These are phyloP conservation scores for Cladorhizidae sp. DNA, from an alignment of 37 sponge, comb jelly and placozoan species.

Conservation along the genomic window DNA sequence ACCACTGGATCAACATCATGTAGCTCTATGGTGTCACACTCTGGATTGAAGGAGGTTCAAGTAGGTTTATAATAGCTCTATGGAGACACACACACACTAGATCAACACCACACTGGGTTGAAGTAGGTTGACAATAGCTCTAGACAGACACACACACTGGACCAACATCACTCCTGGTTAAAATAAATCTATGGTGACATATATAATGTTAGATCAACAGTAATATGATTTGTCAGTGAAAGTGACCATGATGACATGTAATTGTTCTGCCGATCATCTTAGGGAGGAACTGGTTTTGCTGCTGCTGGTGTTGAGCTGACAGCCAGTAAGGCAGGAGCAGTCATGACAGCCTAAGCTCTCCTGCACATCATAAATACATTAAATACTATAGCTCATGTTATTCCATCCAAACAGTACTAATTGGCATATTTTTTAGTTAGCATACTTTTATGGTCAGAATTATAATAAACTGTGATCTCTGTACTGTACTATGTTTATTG, in stretches of 20 bases:
- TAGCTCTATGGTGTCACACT: too few species aligned
- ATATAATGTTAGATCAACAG: background rate
- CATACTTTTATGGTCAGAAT: too few species aligned
- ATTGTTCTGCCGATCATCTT: background rate
- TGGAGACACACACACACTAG: background rate
- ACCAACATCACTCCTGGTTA: background rate
- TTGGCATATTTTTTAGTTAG: too few species aligned
- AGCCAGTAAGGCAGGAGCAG: slow-evolving; percentile 80
- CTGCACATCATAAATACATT: too few species aligned
- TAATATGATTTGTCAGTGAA: too few species aligned
- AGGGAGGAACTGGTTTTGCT: slow-evolving; percentile 86
- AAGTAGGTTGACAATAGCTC: background rate
- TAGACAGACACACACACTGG: background rate
- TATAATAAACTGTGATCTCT: too few species aligned
- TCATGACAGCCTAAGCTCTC: slow-evolving; percentile 54
- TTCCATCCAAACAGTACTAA: too few species aligned
- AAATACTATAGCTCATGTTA: too few species aligned
- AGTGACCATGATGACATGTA: background rate
- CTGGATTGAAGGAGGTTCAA: too few species aligned
- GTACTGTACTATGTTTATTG: too few species aligned
- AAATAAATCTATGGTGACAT: too few species aligned
- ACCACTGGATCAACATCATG: background rate
- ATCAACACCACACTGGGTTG: background rate
- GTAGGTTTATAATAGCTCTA: background rate
- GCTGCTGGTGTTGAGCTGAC: slow-evolving; percentile 67